Evolutionary conservation across 1,140 invertebrate genomes (phyloP), one percentile per base, ranked within the genome.

Genomic region (Polyergus mexicanus): DNA sequence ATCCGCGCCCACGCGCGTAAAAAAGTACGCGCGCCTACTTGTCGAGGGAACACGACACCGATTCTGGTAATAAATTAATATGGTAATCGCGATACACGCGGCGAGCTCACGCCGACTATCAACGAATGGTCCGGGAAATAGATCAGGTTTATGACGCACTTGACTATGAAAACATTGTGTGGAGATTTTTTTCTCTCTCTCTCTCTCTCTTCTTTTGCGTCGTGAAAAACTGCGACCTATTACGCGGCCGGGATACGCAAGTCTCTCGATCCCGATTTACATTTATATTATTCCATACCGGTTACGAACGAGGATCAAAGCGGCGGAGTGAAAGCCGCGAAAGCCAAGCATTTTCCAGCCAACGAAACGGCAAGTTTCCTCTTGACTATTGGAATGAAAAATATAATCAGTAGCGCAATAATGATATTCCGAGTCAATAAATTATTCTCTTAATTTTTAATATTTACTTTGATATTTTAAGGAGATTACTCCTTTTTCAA

Each of bases 31-130:
- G 32, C 32, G 32, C 32, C 58, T 35, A 35, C 60, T 28, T 66
- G 47, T 13, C 11, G 41, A n/a, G 65, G 13, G 13, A 13, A 47
- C 47, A 2, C 76, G 62, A 66, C 51, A 75, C 44, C 11, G 44
- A 51, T 86, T 86, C 86, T 83, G 60, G 22, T 51, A 84, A 63
- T 84, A 54, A 54, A 56, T 85, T 88, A 85, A 88, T 87, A 88
- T 74, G 87, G 68, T 88, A 88, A 88, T 88, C 65, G 47, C 47
- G 87, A 88, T 68, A 71, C 47, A 72, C 60, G 38, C 58, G 25
- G 32, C n/a, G 51, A n/a, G n/a, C n/a, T n/a, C 54, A 32, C 28
- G 63, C 44, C 25, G n/a, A 51, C 22, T 41, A 28, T 19, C 13
- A 10, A n/a, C 63, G 76, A 51, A 28, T 28, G 65, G 13, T 41